A percentile compares a stretch with the other conserved stretches of the same genome.
Evolutionary conservation across 2,797 vertebrate genomes (phyloP).

Genomic region (Eidolon dupreanum): DNA sequence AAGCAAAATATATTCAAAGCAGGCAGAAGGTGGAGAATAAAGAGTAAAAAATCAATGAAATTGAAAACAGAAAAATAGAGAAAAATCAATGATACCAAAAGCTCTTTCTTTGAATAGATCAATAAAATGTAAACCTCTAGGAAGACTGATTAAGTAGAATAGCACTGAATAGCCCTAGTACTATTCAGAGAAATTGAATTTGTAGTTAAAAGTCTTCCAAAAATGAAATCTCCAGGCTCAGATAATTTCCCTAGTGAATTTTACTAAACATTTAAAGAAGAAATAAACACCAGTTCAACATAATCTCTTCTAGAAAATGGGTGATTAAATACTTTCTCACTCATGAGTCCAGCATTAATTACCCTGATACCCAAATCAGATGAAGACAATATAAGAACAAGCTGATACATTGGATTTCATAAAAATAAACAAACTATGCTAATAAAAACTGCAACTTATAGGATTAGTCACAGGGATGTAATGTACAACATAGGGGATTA

Average conservation of each 20-base stretch:
- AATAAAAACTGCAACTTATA: background rate
- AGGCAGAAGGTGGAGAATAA: background rate
- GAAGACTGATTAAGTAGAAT: background rate
- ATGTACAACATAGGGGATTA: background rate
- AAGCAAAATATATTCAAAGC: background rate
- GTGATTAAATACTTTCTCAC: background rate
- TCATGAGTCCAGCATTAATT: background rate
- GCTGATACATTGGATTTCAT: background rate
- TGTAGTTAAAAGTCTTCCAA: background rate
- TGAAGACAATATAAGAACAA: background rate
- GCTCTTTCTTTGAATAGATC: conserved; percentile 8
- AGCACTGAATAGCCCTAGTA: background rate
- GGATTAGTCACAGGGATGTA: background rate
- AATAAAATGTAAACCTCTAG: conserved; percentile 34
- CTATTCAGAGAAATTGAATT: conserved; percentile 23
- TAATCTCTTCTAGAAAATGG: conserved; percentile 12
- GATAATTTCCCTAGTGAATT: conserved; percentile 49
- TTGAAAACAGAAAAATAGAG: background rate
- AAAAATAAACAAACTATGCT: conserved; percentile 20
- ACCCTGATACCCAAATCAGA: conserved; percentile 3
- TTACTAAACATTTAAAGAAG: conserved; percentile 12
- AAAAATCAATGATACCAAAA: conserved; percentile 41
- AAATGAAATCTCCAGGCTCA: background rate
- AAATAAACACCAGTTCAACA: conserved; percentile 10
- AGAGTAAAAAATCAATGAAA: conserved; percentile 13